These are phyloP conservation scores for Dermatemys mawii DNA, from an alignment of 2,113 vertebrate species.

Conservation along the genomic window DNA sequence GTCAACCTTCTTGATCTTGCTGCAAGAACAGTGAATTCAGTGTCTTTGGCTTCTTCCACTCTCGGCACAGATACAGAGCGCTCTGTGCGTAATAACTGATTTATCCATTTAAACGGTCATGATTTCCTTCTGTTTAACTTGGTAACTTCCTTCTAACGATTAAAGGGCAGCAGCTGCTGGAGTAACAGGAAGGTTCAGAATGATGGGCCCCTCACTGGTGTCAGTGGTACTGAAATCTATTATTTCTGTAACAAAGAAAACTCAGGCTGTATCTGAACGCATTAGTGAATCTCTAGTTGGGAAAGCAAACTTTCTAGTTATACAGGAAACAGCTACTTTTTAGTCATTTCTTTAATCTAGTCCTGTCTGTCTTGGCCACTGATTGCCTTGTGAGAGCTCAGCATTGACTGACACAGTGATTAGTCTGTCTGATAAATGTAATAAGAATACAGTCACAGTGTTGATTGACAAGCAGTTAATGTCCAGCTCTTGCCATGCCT, in stretches of 20 bases:
- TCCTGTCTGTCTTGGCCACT: neutral
- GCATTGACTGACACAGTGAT: neutral
- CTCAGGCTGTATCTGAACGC: neutral
- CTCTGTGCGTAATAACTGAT: neutral
- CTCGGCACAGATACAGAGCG: neutral
- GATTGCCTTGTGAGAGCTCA: neutral
- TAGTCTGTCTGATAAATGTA: neutral
- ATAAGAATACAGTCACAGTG: neutral
- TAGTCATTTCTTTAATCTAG: neutral
- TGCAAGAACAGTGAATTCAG: neutral
- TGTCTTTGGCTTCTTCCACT: neutral
- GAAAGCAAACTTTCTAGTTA: neutral
- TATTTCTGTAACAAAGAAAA: neutral
- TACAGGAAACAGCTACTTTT: neutral
- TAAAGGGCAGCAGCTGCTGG: neutral
- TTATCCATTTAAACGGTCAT: neutral
- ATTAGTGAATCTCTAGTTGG: neutral
- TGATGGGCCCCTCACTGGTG: too few species aligned
- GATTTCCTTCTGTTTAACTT: neutral
- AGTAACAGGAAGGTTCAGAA: neutral
- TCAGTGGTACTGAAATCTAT: neutral
- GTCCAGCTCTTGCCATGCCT: neutral
- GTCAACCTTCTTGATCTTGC: neutral
- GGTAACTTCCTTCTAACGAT: neutral
- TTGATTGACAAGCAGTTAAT: slow-evolving; percentile 19